phyloP scores from a whole-genome alignment of 2,113 vertebrate genomes.

The Aythya baeri region DNA sequence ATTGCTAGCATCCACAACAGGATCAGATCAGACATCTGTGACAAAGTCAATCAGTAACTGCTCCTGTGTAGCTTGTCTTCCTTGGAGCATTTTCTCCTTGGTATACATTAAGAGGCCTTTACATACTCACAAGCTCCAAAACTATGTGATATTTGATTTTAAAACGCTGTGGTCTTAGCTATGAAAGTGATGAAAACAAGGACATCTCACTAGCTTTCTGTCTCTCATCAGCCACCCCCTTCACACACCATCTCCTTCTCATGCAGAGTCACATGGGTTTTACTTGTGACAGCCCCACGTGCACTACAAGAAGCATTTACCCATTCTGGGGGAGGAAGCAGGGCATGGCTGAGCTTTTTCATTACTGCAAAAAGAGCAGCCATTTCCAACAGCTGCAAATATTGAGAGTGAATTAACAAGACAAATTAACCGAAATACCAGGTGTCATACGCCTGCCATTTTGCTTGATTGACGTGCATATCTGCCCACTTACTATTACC shows the following conservation, averaged over 20 bases:
- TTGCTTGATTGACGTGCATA: neutral
- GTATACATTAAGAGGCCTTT: neutral
- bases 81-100: neutral
- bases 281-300: accelerated
- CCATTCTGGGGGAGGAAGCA: neutral
- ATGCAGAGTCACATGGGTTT: neutral
- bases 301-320: accelerated
- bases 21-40: neutral
- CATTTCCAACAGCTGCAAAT: neutral
- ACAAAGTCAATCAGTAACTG: neutral
- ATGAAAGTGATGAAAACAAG: accelerated
- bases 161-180: neutral
- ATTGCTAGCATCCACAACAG: accelerated
- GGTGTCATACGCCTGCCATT: neutral
- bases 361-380: neutral
- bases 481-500: conserved; percentile 25
- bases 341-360: accelerated
- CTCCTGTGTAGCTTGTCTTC: neutral
- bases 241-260: neutral
- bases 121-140: neutral
- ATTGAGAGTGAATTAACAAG: conserved; percentile 4
- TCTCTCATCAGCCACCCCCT: neutral
- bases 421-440: conserved; percentile 16
- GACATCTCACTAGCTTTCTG: neutral
- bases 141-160: neutral